Evolutionary conservation across 2,113 vertebrate genomes (phyloP).

Genomic region (Diphyllodes magnificus): DNA sequence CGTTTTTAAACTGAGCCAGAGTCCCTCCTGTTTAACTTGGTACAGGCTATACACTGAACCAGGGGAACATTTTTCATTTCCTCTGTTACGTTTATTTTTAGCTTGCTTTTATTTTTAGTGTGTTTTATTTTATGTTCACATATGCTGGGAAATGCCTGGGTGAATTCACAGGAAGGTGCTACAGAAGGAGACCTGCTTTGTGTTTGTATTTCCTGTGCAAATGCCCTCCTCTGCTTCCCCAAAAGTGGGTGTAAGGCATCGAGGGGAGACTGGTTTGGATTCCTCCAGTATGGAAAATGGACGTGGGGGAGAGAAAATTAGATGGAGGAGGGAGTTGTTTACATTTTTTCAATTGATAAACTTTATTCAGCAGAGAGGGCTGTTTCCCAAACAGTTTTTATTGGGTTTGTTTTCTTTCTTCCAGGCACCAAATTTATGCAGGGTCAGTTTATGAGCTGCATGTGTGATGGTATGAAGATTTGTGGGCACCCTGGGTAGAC

Average conservation of each 20-base stretch:
- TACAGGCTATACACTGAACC: neutral
- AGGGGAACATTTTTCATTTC: neutral
- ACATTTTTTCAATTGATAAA: neutral
- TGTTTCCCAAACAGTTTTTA: slow-evolving; percentile 31
- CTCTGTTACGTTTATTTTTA: neutral
- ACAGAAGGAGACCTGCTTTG: neutral
- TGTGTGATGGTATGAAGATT: neutral
- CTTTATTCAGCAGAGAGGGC: neutral
- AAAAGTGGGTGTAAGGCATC: neutral
- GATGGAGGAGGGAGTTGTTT: neutral
- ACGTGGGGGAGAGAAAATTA: neutral
- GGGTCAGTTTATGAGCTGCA: neutral
- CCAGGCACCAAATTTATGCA: neutral
- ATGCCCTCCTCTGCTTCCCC: neutral
- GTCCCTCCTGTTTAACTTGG: neutral
- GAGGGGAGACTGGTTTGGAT: neutral
- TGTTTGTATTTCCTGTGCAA: neutral
- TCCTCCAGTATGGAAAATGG: neutral
- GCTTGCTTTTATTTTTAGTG: slow-evolving; percentile 21
- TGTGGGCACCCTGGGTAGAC: neutral
- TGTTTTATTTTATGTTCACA: slow-evolving; percentile 12
- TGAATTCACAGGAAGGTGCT: slow-evolving; percentile 32
- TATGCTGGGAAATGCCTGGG: slow-evolving; percentile 27
- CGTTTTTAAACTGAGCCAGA: neutral
- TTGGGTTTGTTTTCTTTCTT: slow-evolving; percentile 17